These are phyloP conservation scores for Catocala fraxini DNA, from an alignment of 2,888 invertebrate species.

Conservation along the genomic window DNA sequence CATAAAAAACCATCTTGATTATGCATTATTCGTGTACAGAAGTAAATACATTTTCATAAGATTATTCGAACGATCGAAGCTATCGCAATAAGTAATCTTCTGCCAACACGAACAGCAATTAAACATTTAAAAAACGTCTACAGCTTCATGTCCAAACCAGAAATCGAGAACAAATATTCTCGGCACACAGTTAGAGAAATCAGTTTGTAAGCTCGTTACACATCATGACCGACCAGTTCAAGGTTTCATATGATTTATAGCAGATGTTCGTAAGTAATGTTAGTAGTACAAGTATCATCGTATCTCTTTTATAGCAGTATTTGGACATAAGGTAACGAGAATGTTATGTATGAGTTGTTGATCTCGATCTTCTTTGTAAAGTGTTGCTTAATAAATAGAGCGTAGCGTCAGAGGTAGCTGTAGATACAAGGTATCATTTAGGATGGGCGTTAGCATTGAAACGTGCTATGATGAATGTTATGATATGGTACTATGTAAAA, in stretches of 20 bases:
- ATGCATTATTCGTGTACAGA: too few species aligned
- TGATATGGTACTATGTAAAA: too few species aligned
- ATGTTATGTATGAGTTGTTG: not conserved
- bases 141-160: too few species aligned
- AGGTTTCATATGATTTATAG: not conserved
- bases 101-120: too few species aligned
- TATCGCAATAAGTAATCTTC: not conserved
- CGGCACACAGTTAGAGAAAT: constrained; percentile 4
- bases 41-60: too few species aligned
- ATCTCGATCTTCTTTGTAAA: constrained; percentile 1
- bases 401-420: not conserved
- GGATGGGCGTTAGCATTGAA: too few species aligned
- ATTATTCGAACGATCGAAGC: too few species aligned
- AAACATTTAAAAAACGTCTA: too few species aligned
- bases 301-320: not conserved
- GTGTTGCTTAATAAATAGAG: not conserved
- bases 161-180: not conserved
- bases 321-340: constrained; percentile 3
- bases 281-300: not conserved
- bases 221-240: not conserved
- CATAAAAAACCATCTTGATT: too few species aligned
- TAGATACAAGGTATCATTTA: too few species aligned
- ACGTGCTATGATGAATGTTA: too few species aligned
- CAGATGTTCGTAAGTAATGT: not conserved
- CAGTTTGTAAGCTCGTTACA: not conserved